Conservation (phyloP, 2,888 invertebrate species). For the Aporophyla nigra region DNA sequence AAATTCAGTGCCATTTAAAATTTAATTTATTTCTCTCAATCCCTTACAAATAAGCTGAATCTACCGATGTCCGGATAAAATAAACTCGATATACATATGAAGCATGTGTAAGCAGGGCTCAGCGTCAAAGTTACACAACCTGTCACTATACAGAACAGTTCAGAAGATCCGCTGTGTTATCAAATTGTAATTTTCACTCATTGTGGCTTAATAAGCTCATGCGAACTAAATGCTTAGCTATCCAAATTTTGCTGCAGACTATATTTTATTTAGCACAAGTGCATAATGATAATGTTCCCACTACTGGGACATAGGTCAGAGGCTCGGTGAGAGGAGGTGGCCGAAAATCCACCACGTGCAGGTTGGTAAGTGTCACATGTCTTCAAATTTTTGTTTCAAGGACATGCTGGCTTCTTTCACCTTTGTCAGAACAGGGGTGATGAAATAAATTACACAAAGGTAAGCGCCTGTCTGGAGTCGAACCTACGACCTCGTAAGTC, state of each 20-base stretch:
- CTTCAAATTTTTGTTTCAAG: no score
- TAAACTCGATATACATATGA: conserved; percentile 33
- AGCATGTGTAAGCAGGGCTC: conserved; percentile 10
- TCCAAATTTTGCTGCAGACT: not conserved
- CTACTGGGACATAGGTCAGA: no score
- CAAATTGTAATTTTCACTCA: not conserved
- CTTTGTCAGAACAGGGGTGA: no score
- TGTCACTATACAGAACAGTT: not conserved
- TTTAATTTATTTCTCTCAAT: conserved; percentile 12
- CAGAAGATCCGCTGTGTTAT: conserved; percentile 2
- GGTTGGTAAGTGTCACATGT: no score
- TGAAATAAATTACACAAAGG: no score
- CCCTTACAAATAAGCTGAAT: conserved; percentile 25
- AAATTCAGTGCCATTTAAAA: not conserved
- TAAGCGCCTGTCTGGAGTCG: no score
- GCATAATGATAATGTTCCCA: not conserved
- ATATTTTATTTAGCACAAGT: not conserved
- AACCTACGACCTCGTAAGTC: no score
- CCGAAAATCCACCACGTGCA: no score
- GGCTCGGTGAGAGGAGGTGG: no score
- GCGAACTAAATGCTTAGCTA: not conserved
- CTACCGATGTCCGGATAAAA: conserved; percentile 24
- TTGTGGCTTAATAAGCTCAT: not conserved
- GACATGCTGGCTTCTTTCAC: no score
- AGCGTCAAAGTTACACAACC: not conserved